Evolutionary conservation across 2,113 vertebrate genomes (phyloP).

Genomic region (Lynx canadensis): DNA sequence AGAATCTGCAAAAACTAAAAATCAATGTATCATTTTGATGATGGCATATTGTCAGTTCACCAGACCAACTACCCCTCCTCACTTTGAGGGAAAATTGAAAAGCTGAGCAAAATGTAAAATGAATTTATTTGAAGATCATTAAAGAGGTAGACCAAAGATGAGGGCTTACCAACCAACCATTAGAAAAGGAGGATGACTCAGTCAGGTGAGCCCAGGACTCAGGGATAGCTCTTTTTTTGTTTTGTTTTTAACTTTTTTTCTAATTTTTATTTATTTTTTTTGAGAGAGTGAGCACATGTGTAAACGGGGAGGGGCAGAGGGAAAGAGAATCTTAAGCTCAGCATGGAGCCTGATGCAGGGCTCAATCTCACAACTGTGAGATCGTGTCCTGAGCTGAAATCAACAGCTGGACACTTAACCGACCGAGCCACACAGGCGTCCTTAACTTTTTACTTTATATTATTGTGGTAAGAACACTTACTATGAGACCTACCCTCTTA

Average conservation of each 20-base stretch:
- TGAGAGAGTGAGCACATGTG: too few species aligned
- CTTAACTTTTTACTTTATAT: background rate
- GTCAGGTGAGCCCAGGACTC: background rate
- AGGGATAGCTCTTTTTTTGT: background rate
- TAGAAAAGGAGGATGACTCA: background rate
- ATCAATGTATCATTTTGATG: background rate
- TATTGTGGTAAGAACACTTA: background rate
- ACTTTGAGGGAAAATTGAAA: background rate
- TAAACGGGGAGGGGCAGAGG: too few species aligned
- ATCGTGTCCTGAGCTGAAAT: too few species aligned
- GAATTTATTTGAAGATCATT: background rate
- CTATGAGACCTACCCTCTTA: background rate
- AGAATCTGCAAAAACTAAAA: background rate
- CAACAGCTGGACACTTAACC: too few species aligned
- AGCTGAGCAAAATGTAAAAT: background rate
- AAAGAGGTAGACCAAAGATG: background rate
- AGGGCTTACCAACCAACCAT: background rate
- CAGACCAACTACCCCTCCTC: background rate
- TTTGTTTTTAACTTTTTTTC: background rate
- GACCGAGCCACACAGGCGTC: too few species aligned
- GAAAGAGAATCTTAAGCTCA: too few species aligned
- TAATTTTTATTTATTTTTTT: too few species aligned
- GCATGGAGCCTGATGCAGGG: too few species aligned
- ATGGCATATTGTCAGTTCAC: background rate
- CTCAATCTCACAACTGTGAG: too few species aligned